Percentiles rank a stretch among this genome's conserved stretches.
These are phyloP conservation scores for Gymnopithys bicolor DNA, from an alignment of 2,797 vertebrate genomes.

Conservation along the genomic window DNA sequence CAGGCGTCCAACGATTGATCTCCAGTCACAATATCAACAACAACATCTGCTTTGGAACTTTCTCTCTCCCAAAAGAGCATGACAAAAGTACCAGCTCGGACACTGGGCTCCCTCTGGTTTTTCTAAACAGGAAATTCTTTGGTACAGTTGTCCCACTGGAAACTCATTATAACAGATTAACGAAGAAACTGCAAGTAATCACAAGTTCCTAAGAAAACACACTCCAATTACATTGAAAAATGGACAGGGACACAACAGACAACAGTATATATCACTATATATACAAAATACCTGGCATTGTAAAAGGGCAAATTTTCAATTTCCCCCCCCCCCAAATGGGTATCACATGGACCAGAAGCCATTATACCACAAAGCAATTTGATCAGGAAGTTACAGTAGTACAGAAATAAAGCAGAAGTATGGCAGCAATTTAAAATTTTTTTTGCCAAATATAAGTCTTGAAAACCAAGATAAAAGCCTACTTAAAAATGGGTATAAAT, in stretches of 20 bases:
- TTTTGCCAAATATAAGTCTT: background rate
- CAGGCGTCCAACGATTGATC: background rate
- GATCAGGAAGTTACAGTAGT: background rate
- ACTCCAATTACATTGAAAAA: background rate
- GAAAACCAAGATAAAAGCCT: background rate
- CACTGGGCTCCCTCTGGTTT: background rate
- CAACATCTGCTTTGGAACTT: background rate
- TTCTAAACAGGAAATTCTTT: slow-evolving; percentile 18
- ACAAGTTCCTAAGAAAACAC: background rate
- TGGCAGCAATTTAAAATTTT: background rate
- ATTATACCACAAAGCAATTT: background rate
- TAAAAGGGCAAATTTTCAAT: background rate
- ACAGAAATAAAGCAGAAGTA: background rate
- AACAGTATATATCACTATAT: background rate
- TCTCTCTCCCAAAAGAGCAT: background rate
- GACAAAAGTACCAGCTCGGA: background rate
- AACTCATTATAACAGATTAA: slow-evolving; percentile 28
- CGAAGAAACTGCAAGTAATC: slow-evolving; percentile 25
- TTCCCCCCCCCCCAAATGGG: background rate
- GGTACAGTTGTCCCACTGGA: background rate
- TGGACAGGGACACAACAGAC: background rate
- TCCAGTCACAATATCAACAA: background rate
- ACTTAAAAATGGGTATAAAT: background rate
- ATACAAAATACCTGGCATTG: background rate
- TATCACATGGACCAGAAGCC: background rate